A percentile compares a stretch with the other conserved stretches of the same genome.
phyloP scores from a whole-genome alignment of 2,113 vertebrate species.

The Mungos mungo region DNA sequence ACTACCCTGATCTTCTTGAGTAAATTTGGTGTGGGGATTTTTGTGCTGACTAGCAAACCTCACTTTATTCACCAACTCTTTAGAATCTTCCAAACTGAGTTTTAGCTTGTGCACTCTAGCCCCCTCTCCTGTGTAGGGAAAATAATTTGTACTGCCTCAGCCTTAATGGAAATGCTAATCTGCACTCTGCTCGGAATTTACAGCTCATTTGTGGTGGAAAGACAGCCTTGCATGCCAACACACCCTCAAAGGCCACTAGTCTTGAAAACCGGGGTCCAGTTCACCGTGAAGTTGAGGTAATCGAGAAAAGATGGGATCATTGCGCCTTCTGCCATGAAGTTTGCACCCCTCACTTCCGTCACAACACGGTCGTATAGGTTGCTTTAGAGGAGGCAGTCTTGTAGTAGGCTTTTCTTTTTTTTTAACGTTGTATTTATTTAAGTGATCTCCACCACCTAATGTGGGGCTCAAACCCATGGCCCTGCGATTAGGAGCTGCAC shows the following conservation, averaged over 20 bases:
- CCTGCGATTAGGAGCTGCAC: too few relatives aligned
- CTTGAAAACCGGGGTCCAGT: constrained; percentile 96
- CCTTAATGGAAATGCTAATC: constrained; percentile 11
- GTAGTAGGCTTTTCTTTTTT: not conserved
- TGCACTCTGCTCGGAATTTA: not conserved
- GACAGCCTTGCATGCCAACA: constrained; percentile 98
- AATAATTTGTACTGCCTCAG: not conserved
- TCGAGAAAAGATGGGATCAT: not conserved
- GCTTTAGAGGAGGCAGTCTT: not conserved
- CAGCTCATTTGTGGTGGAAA: constrained; percentile 96
- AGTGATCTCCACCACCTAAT: too few relatives aligned
- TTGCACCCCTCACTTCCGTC: not conserved
- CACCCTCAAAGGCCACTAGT: constrained; percentile 96
- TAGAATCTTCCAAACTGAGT: not conserved
- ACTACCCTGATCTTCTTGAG: not conserved
- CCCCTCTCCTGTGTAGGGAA: not conserved
- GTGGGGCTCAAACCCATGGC: too few relatives aligned
- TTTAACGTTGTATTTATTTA: too few relatives aligned
- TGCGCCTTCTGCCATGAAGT: not conserved
- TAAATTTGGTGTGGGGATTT: not conserved
- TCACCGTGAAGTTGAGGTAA: constrained; percentile 96
- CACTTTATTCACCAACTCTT: not conserved
- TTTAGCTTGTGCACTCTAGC: not conserved
- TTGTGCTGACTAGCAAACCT: not conserved
- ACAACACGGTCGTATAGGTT: not conserved